Conservation (phyloP, 2,113 vertebrate species). For the Astur gentilis region DNA sequence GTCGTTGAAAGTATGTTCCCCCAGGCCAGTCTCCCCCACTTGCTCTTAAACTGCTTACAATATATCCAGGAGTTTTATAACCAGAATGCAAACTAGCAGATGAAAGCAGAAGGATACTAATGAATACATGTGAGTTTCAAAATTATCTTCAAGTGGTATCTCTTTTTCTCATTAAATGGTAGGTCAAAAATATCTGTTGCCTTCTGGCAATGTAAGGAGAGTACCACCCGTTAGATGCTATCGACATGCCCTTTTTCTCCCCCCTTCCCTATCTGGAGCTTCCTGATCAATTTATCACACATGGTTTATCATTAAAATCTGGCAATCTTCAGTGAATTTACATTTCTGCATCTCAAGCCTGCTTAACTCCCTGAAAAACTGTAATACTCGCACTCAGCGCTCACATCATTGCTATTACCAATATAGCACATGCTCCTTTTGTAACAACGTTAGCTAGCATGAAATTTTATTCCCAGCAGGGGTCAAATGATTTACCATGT, state of each 20-base stretch:
- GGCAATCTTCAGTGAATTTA: neutral
- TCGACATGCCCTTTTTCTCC: neutral
- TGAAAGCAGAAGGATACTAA: neutral
- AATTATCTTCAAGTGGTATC: neutral
- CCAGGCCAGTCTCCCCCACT: accelerated
- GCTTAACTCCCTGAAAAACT: neutral
- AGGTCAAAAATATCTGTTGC: neutral
- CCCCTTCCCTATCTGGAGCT: neutral
- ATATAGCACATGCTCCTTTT: neutral
- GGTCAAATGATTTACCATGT: neutral
- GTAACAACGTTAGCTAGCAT: neutral
- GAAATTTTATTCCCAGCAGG: neutral
- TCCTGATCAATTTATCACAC: neutral
- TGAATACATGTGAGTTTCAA: neutral
- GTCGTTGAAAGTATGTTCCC: neutral
- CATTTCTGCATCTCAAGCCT: neutral
- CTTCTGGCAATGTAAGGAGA: neutral
- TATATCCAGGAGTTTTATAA: neutral
- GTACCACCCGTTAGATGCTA: neutral
- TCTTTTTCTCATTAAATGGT: neutral
- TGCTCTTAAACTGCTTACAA: neutral
- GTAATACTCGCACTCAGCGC: neutral
- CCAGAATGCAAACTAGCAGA: neutral
- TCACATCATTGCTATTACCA: neutral
- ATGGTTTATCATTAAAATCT: neutral